Evolutionary conservation across 2,113 vertebrate species (phyloP).

Genomic region (Oncorhynchus tshawytscha): DNA sequence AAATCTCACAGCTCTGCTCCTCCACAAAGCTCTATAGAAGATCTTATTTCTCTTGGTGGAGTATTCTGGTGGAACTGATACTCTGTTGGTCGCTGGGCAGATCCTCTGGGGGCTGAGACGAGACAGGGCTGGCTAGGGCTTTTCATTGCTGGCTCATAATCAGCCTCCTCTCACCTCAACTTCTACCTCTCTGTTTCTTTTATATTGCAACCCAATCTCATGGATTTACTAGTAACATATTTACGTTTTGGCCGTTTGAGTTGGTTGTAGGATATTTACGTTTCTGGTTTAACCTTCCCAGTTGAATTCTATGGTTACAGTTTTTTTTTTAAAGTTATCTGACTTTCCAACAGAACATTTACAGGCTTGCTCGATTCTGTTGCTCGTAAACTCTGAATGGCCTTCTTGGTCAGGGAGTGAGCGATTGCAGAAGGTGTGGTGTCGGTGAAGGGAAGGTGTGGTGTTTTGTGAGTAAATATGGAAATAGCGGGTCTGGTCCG

Average conservation of each 20-base stretch:
- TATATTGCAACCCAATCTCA: conserved; percentile 52
- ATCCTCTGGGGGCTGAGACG: conserved; percentile 42
- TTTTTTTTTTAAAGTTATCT: background rate
- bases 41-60: conserved; percentile 51
- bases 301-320: too few relatives aligned
- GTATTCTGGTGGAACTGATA: conserved; percentile 39
- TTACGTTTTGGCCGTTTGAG: too few relatives aligned
- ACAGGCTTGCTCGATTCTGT: conserved; percentile 23
- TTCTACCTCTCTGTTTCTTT: conserved; percentile 51
- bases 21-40: conserved; percentile 31
- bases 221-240: too few relatives aligned
- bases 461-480: conserved; percentile 64
- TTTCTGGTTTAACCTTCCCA: too few relatives aligned
- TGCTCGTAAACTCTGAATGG: conserved; percentile 63
- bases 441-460: conserved; percentile 52
- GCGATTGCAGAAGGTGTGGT: conserved; percentile 48
- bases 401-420: conserved; percentile 51
- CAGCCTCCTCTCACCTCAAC: conserved; percentile 52
- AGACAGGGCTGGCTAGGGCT: conserved; percentile 55
- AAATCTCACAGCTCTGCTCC: conserved; percentile 36
- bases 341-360: background rate
- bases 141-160: conserved; percentile 70
- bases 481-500: conserved; percentile 47
- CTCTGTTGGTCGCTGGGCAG: conserved; percentile 41
- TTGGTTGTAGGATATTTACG: too few relatives aligned